phyloP scores from a whole-genome alignment of 2,113 vertebrate genomes.

The Seriola aureovittata region DNA sequence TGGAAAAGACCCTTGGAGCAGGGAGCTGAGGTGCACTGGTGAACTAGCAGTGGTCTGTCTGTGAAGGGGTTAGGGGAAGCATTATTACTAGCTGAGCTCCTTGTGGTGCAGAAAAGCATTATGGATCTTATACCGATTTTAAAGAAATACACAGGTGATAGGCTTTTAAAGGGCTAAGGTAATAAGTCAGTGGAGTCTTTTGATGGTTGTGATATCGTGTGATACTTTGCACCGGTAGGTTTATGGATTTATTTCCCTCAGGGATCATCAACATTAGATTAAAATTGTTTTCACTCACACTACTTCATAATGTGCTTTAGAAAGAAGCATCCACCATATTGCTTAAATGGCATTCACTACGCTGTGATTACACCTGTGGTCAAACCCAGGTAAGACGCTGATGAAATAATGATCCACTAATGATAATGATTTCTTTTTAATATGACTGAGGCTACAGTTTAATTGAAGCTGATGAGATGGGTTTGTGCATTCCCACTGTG shows the following conservation, averaged over 20 bases:
- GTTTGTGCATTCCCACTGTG: neutral
- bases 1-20: constrained; percentile 59
- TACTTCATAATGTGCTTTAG: neutral
- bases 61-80: constrained; percentile 34
- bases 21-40: constrained; percentile 45
- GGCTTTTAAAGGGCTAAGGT: constrained; percentile 4
- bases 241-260: neutral
- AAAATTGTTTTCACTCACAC: neutral
- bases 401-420: constrained; percentile 6
- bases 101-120: constrained; percentile 23
- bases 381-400: neutral
- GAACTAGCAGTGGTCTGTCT: constrained; percentile 34
- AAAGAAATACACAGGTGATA: constrained; percentile 12
- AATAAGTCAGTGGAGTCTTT: neutral
- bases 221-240: neutral
- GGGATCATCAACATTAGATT: constrained; percentile 7
- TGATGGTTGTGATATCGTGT: constrained; percentile 17
- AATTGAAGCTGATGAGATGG: constrained; percentile 28
- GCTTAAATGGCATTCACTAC: neutral
- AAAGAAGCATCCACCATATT: neutral
- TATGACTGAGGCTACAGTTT: constrained; percentile 9
- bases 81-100: constrained; percentile 34
- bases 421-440: constrained; percentile 27
- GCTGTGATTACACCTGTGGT: constrained; percentile 14
- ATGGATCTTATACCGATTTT: neutral